Evolutionary conservation across 53 echinoderm and acorn worm species (phyloP).

Genomic region (Astropecten irregularis): DNA sequence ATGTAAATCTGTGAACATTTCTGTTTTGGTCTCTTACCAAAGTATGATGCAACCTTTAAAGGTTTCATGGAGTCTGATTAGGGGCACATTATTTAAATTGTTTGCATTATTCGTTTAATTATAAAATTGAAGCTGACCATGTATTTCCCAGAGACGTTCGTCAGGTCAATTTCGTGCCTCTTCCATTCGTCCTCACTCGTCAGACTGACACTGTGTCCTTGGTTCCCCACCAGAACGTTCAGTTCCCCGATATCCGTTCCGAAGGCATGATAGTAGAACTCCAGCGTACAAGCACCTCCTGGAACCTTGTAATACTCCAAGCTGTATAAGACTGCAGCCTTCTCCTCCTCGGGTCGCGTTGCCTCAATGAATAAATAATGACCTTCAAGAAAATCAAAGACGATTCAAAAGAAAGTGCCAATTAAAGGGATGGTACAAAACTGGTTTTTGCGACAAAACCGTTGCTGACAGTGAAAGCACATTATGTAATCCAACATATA

Average conservation of each 20-base stretch:
- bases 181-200: conserved; percentile 48
- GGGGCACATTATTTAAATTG: too few species aligned
- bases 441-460: too few species aligned
- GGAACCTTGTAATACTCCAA: conserved; percentile 58
- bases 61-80: too few species aligned
- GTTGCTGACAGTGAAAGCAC: too few species aligned
- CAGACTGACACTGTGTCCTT: not conserved
- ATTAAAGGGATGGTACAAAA: too few species aligned
- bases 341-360: conserved; percentile 58
- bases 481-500: too few species aligned
- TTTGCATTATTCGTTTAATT: too few species aligned
- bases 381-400: conserved; percentile 37
- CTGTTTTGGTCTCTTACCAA: too few species aligned
- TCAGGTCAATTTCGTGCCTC: conserved; percentile 35
- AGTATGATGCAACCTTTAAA: too few species aligned
- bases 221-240: conserved; percentile 27
- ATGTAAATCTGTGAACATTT: too few species aligned
- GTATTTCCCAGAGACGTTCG: conserved; percentile 33
- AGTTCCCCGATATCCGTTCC: conserved; percentile 69
- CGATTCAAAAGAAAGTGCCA: too few species aligned
- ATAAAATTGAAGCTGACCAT: too few species aligned
- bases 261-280: conserved; percentile 78
- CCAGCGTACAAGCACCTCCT: conserved; percentile 44
- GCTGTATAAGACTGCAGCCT: conserved; percentile 56
- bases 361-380: conserved; percentile 88